phyloP scores from a whole-genome alignment of 1,140 invertebrate genomes.

The Contarinia nasturtii region DNA sequence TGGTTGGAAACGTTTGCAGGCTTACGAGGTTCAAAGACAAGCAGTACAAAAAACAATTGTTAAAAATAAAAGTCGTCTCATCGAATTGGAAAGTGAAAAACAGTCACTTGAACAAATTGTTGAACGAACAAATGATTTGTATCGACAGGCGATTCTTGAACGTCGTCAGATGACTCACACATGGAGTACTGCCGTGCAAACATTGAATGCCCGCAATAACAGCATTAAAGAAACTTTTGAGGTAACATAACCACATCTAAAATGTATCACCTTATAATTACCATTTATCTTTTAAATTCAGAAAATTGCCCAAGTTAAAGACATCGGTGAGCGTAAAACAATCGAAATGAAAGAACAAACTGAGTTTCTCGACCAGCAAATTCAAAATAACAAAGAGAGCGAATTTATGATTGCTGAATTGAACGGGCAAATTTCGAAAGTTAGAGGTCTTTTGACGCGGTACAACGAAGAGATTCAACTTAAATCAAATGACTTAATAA shows the following conservation, averaged over 20 bases:
- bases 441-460: conserved; percentile 14
- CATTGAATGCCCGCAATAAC: conserved; percentile 11
- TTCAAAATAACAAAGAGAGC: conserved; percentile 18
- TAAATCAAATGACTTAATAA: neutral
- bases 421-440: conserved; percentile 13
- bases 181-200: conserved; percentile 19
- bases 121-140: conserved; percentile 16
- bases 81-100: conserved; percentile 17
- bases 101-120: conserved; percentile 18
- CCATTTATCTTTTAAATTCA: neutral
- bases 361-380: conserved; percentile 11
- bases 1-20: neutral
- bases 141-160: conserved; percentile 17
- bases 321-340: conserved; percentile 1
- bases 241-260: neutral
- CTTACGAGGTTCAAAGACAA: conserved; percentile 10
- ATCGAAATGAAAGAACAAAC: conserved; percentile 8
- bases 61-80: conserved; percentile 12
- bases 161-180: conserved; percentile 19
- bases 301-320: neutral
- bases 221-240: neutral
- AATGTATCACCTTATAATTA: no score
- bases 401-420: conserved; percentile 10
- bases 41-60: conserved; percentile 20
- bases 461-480: conserved; percentile 7